Evolutionary conservation across 2,113 vertebrate genomes (phyloP).

Genomic region (Trinectes maculatus): DNA sequence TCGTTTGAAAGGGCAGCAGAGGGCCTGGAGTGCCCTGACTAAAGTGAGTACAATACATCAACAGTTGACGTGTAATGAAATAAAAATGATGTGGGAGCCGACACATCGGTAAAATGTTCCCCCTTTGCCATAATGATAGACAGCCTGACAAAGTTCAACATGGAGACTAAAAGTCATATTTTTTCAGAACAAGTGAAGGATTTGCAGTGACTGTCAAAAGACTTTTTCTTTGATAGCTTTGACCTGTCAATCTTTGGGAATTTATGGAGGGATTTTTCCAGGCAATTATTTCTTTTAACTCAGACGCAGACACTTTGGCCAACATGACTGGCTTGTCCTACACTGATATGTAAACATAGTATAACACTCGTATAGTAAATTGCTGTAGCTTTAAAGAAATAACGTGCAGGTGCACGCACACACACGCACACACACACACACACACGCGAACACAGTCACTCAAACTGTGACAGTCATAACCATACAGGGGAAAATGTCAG

Average conservation of each 20-base stretch:
- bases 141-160: conserved; percentile 14
- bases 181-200: not conserved
- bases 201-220: conserved; percentile 1
- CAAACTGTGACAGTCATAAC: conserved; percentile 65
- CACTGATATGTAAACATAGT: conserved; percentile 17
- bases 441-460: conserved; percentile 19
- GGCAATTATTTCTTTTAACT: not conserved
- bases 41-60: conserved; percentile 60
- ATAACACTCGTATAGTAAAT: conserved; percentile 15
- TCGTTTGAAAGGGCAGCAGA: conserved; percentile 49
- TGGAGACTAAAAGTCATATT: not conserved
- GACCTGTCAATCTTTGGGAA: not conserved
- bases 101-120: conserved; percentile 47
- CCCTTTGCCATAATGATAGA: conserved; percentile 32
- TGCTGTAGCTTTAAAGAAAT: conserved; percentile 36
- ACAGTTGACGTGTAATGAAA: conserved; percentile 47
- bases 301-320: not conserved
- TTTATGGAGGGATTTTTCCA: not conserved
- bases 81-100: conserved; percentile 52
- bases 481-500: conserved; percentile 71
- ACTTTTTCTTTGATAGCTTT: conserved; percentile 4
- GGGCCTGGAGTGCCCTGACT: conserved; percentile 40
- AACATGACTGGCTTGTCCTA: conserved; percentile 1
- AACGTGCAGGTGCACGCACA: conserved; percentile 33
- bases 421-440: conserved; percentile 17